Evolutionary conservation across 2,113 vertebrate genomes (phyloP), one percentile per base, ranked within the genome.

Genomic region (Papio anubis): DNA sequence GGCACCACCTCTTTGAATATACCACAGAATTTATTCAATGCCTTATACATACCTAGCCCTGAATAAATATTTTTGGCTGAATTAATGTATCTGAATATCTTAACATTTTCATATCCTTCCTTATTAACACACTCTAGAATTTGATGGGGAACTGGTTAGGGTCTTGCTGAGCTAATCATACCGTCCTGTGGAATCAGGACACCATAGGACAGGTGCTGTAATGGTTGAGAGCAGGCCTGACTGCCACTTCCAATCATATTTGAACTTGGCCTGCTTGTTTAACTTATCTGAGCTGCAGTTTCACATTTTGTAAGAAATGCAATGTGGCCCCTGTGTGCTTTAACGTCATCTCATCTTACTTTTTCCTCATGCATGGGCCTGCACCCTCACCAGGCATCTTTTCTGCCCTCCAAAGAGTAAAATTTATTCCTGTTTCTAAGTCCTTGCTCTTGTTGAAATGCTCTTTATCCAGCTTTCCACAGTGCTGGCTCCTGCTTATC

Each of bases 161-260:
- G 85, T 59, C 17, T 78, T 43, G 35, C 18, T n/a, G 83, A 93
- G n/a, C 13, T 78, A 35, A 55, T 5, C 3, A 23, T 59, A 66
- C 35, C 38, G 16, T 59, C 61, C 32, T 32, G 40, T 72, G 27
- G 40, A 73, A 10, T 59, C 30, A 9, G 7, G 43, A 70, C 61
- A 55, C 16, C 20, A 3, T 0, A n/a, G 50, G 68, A 38, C 8
- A 35, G n/a, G 18, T 17, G 35, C 45, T 75, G 40, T 27, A 0
- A 0, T 55, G n/a, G 27, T 21, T 9, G 57, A 73, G 9, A 92
- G 17, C 4, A 95, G 40, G 35, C 43, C 48, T 16, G 14, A 59
- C 52, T 8, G 45, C 18, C 23, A 9, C 6, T 18, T 84, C 30
- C 30, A 43, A 8, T 1, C 21, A 1, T 2, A 20, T 40, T 25